Evolutionary conservation across 2,113 vertebrate species (phyloP), one percentile per base, ranked within the genome.

Genomic region (Bufo bufo): DNA sequence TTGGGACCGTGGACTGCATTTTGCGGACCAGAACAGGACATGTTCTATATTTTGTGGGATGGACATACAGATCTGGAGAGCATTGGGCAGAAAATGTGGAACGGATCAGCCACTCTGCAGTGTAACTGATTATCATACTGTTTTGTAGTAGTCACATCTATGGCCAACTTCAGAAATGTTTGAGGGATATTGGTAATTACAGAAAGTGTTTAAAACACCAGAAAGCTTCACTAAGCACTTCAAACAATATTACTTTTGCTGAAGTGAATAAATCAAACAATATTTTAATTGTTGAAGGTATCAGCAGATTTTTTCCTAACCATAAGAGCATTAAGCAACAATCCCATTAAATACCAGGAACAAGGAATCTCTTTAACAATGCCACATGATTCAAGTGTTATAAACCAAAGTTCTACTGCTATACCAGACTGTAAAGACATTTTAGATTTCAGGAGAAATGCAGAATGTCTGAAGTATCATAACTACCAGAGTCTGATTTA

Each of bases 131-230:
- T 71, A 47, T 52, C 65, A 71, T 43, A 49, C 47, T 66, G 20
- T 45, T 72, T 71, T 65, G 23, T 5, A 56, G 33, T 17, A 58
- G 20, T n/a, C 47, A 3, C 17, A 6, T 16, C 47, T 6, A 65
- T 43, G 33, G 17, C n/a, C 80, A 19, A 89, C 61, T 90, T 90
- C 84, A 77, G 85, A 49, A 90, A n/a, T 2, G 17, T 56, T 84
- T 84, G 61, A n/a, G 63, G 63, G 52, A 75, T 71, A 49, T 19
- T 82, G 89, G 83, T 72, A 85, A 61, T 66, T 89, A 88, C 90
- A 90, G 85, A 81, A 45, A 59, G 43, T 43, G 89, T 83, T 89
- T 8, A 43, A 61, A 61, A 43, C 17, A 4, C 17, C 61, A 54
- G 50, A 33, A 56, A 71, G 66, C 83, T 74, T 85, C 58, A 69